Evolutionary conservation across 2,113 vertebrate species (phyloP), one percentile per base, ranked within the genome.

Genomic region (Myotis brandtii): DNA sequence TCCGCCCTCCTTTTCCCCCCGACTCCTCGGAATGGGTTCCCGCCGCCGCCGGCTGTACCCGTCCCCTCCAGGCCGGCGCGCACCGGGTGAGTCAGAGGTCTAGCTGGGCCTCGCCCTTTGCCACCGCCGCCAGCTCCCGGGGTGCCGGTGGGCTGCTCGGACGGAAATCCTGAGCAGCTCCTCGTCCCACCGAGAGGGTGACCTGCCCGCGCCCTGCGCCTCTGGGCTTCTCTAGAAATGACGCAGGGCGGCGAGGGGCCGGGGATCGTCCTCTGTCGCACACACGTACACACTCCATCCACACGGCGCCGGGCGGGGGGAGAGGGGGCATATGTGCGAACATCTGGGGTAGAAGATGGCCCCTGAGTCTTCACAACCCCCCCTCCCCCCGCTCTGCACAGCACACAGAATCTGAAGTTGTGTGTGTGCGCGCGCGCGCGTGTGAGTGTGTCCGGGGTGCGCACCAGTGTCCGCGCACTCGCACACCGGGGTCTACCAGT

Each of bases 21-120:
- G 40, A 59, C 52, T 76, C 48, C 59, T 52, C 34, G 21, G 85
- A 97, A 86, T 25, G 27, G 46, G 92, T 84, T 95, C 83, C 79
- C 21, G 77, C 79, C 10, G 62, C 43, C 6, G 46, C 59, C 27
- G 40, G 40, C 62, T 37, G 83, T 34, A 12, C 92, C 30, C 30
- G 25, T 30, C 70, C 64, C 27, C 80, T 93, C 52, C 94, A 0
- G 66, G 89, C 93, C 6, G 50, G 73, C 62, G 82, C 69, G 25
- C 91, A 73, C 43, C 2, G 67, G 72, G 88, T 96, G 97, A 98
- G 93, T 98, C 97, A 96, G 93, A 96, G 94, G 86, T 95, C 96
- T 91, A n/a, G 73, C 32, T 32, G 66, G 87, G 95, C 97, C 96
- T 97, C 88, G 89, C 96, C 96, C 96, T 97, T 89, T 79, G 90